These are phyloP conservation scores for Drosophila subquinaria DNA, from an alignment of 2,888 invertebrate species.

Conservation along the genomic window DNA sequence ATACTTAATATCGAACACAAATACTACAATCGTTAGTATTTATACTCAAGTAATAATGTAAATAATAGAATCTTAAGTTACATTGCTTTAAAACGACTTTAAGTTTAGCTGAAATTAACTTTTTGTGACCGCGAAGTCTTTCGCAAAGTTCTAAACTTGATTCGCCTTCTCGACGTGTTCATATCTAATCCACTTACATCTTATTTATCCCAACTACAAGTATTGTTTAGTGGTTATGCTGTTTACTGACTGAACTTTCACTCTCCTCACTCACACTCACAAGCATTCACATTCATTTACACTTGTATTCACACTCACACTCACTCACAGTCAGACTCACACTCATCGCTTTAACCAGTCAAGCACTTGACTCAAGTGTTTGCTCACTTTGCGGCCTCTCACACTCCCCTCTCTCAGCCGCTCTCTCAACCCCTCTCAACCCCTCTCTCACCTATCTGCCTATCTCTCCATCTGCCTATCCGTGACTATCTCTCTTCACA, in stretches of 20 bases:
- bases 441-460: conserved; percentile 14
- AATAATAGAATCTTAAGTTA: not conserved
- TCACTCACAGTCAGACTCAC: conserved; percentile 25
- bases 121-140: not conserved
- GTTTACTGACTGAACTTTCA: conserved; percentile 55
- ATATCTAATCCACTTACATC: conserved; percentile 37
- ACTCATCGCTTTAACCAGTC: conserved; percentile 69
- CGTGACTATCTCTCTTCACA: conserved; percentile 11
- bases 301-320: conserved; percentile 39
- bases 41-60: not conserved
- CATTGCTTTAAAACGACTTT: too few species aligned
- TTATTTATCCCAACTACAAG: conserved; percentile 41
- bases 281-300: conserved; percentile 35
- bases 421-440: conserved; percentile 3
- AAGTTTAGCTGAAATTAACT: not conserved
- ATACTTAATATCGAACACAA: not conserved
- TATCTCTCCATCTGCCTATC: conserved; percentile 16
- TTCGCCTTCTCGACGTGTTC: not conserved
- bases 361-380: conserved; percentile 78
- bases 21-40: not conserved
- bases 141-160: not conserved
- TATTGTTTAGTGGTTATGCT: conserved; percentile 47
- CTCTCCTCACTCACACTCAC: conserved; percentile 27
- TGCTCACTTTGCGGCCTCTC: conserved; percentile 76
- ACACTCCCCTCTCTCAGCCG: not conserved